Evolutionary conservation across 2,113 vertebrate genomes (phyloP), one percentile per base, ranked within the genome.

Genomic region (Lepisosteus osseus): DNA sequence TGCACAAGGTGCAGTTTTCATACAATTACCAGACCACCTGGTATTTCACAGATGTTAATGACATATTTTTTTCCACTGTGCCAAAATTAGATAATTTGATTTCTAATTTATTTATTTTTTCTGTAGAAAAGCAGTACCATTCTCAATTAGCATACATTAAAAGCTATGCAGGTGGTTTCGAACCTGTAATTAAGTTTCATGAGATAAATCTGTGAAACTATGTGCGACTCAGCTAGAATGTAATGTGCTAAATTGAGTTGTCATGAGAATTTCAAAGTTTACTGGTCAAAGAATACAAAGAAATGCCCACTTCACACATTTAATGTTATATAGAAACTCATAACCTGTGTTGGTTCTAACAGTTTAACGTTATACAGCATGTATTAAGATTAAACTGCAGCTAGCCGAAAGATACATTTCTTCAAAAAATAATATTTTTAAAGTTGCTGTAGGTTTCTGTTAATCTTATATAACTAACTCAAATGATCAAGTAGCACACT

Each of bases 21-120:
- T 43, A 67, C 44, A 44, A 67, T 67, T 67, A 67, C 65, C 65
- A 67, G 65, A 51, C 65, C 65, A 67, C 65, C 65, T 67, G 65
- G n/a, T 67, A 51, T 54, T 67, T 44, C 44, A 54, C 65, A 67
- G 65, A 67, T 67, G 65, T 51, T 67, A 67, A 67, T 67, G 65
- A 6, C 12, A 45, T 51, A 14, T 51, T 67, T 65, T 65, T 43
- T 65, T 40, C 47, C 15, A 51, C 45, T 14, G 65, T 67, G 65
- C 65, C 65, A 67, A 54, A 51, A 67, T 54, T 51, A n/a, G 47
- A 51, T 67, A 67, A 67, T 67, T n/a, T 45, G 44, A 59, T 59
- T 59, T 59, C 57, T 59, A 59, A 59, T 59, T 59, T n/a, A 51
- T 67, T 67, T n/a, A 51, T 15, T 67, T 54, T 51, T 51, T 67